Conservation (phyloP, 2,797 vertebrate genomes). For the Loris lydekkerianus region DNA sequence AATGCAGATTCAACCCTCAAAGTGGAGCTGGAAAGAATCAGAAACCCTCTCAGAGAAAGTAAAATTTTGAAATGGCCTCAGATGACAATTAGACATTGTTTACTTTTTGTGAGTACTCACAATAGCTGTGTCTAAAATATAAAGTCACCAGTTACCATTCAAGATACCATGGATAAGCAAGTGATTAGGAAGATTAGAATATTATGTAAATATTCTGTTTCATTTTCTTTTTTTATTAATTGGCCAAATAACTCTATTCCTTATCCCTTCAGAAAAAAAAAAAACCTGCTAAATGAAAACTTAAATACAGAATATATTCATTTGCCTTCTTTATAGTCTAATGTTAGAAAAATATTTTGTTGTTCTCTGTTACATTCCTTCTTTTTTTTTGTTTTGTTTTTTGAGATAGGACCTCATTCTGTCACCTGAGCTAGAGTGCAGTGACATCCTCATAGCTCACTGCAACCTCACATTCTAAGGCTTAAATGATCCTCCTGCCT, state of each 20-base stretch:
- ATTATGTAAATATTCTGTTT: slow-evolving; percentile 5
- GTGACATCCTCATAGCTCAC: too few relatives aligned
- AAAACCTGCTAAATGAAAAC: slow-evolving; percentile 12
- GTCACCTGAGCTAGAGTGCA: too few relatives aligned
- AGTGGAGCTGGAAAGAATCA: neutral
- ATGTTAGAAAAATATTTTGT: slow-evolving; percentile 48
- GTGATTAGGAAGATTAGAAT: slow-evolving; percentile 10
- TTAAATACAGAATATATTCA: neutral
- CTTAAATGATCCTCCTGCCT: too few relatives aligned
- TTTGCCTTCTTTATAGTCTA: slow-evolving; percentile 44
- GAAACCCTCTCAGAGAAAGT: neutral
- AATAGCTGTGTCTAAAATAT: neutral
- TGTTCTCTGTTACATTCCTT: slow-evolving; percentile 7
- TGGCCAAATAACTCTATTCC: neutral
- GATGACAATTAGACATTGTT: neutral
- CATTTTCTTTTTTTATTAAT: neutral
- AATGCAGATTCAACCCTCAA: neutral
- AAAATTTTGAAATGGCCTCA: neutral
- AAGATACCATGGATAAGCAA: neutral
- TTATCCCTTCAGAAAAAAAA: slow-evolving; percentile 41
- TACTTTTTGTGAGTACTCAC: slow-evolving; percentile 1
- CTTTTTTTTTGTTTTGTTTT: neutral
- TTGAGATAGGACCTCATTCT: too few relatives aligned
- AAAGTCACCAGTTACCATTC: neutral
- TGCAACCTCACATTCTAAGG: too few relatives aligned